phyloP scores from a whole-genome alignment of 2,113 vertebrate species.

The Cavia porcellus region DNA sequence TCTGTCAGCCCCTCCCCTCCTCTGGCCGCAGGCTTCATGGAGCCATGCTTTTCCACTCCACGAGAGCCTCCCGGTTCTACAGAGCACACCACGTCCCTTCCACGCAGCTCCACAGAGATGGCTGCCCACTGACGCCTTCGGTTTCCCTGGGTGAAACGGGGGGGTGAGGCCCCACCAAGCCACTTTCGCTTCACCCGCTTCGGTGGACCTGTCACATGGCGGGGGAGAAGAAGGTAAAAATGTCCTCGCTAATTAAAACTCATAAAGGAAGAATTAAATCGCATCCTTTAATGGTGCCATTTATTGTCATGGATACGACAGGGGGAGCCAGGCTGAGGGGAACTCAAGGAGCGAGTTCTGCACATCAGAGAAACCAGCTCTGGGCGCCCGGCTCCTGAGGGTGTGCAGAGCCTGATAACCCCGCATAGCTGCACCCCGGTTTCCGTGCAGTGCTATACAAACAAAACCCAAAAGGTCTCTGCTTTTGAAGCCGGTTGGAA shows the following conservation, averaged over 20 bases:
- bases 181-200: too few relatives aligned
- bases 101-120: fast-evolving
- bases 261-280: conserved; percentile 60
- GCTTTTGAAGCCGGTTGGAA: fast-evolving
- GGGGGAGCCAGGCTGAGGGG: neutral
- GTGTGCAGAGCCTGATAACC: fast-evolving
- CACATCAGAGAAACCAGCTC: neutral
- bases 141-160: neutral
- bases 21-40: fast-evolving
- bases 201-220: fast-evolving
- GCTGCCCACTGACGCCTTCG: neutral
- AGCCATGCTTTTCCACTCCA: fast-evolving
- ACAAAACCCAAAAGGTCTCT: fast-evolving
- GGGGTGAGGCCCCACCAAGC: fast-evolving
- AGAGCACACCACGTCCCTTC: neutral
- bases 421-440: fast-evolving
- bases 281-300: conserved; percentile 43
- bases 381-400: too few relatives aligned
- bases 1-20: neutral
- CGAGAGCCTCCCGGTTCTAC: fast-evolving
- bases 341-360: neutral
- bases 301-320: conserved; percentile 65
- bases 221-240: neutral
- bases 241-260: conserved; percentile 63
- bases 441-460: fast-evolving